phyloP scores from a whole-genome alignment of 2,113 vertebrate genomes.

The Oreochromis niloticus region DNA sequence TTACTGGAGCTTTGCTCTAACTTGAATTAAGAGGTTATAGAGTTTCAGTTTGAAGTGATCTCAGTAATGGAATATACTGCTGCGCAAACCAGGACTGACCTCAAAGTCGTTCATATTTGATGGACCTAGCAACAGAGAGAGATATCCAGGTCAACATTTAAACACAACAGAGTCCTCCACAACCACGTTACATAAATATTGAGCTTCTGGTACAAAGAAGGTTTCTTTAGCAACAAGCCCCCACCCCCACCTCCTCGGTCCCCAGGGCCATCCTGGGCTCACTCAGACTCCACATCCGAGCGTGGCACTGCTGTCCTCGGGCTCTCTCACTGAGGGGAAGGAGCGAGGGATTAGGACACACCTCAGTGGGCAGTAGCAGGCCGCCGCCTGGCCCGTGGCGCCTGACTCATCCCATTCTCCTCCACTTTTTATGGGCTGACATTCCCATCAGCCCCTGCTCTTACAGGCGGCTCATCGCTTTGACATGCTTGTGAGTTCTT shows the following conservation, averaged over 20 bases:
- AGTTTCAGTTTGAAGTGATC: neutral
- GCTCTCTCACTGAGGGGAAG: constrained; percentile 12
- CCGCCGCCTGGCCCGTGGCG: constrained; percentile 23
- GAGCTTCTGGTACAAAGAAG: constrained; percentile 23
- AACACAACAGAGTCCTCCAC: neutral
- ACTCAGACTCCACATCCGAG: neutral
- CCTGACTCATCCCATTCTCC: constrained; percentile 56
- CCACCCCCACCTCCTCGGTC: neutral
- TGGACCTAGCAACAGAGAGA: neutral
- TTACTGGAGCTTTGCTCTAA: neutral
- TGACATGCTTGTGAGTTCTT: constrained; percentile 57
- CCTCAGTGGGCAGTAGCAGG: constrained; percentile 45
- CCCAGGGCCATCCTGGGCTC: neutral
- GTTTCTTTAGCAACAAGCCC: constrained; percentile 16
- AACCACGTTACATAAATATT: constrained; percentile 47
- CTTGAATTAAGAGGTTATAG: neutral
- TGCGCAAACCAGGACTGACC: neutral
- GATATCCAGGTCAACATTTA: constrained; percentile 29
- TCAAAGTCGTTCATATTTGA: neutral
- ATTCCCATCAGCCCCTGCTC: constrained; percentile 58
- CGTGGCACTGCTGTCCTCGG: neutral
- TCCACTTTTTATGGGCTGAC: constrained; percentile 48
- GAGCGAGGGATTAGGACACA: constrained; percentile 45
- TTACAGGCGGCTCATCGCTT: constrained; percentile 44
- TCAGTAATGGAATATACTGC: neutral